Evolutionary conservation across 2,888 invertebrate species (phyloP).

Genomic region (Drosophila flavopinicola): DNA sequence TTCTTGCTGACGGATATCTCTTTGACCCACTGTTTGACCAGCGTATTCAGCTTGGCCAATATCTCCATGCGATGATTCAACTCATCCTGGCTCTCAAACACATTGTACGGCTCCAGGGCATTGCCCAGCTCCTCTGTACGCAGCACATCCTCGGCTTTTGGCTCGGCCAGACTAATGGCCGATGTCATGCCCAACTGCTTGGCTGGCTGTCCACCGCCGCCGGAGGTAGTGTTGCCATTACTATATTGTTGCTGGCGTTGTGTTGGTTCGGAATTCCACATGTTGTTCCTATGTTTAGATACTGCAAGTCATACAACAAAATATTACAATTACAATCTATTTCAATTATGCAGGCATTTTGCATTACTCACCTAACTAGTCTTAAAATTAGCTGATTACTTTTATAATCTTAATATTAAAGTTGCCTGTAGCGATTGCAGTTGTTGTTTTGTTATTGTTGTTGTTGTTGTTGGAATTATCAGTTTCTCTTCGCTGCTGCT

Average conservation of each 20-base stretch:
- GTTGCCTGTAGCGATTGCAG: constrained; percentile 32
- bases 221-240: constrained; percentile 79
- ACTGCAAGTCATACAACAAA: constrained; percentile 32
- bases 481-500: constrained; percentile 7
- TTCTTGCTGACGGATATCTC: constrained; percentile 95
- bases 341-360: background rate
- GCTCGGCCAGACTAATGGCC: constrained; percentile 94
- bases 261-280: constrained; percentile 84
- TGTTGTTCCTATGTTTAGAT: constrained; percentile 58
- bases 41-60: constrained; percentile 92
- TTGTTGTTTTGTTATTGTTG: constrained; percentile 35
- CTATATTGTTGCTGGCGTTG: constrained; percentile 70
- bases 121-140: constrained; percentile 90
- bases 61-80: constrained; percentile 95
- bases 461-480: constrained; percentile 57
- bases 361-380: constrained; percentile 51
- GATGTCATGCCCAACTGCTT: constrained; percentile 93
- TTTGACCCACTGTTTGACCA: constrained; percentile 97
- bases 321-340: background rate
- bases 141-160: constrained; percentile 89
- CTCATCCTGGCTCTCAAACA: constrained; percentile 95
- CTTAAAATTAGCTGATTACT: constrained; percentile 38
- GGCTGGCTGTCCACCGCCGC: constrained; percentile 60
- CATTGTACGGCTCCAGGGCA: constrained; percentile 92
- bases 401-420: constrained; percentile 39